Evolutionary conservation across 2,888 invertebrate species (phyloP).

Genomic region (Bugula neritina): DNA sequence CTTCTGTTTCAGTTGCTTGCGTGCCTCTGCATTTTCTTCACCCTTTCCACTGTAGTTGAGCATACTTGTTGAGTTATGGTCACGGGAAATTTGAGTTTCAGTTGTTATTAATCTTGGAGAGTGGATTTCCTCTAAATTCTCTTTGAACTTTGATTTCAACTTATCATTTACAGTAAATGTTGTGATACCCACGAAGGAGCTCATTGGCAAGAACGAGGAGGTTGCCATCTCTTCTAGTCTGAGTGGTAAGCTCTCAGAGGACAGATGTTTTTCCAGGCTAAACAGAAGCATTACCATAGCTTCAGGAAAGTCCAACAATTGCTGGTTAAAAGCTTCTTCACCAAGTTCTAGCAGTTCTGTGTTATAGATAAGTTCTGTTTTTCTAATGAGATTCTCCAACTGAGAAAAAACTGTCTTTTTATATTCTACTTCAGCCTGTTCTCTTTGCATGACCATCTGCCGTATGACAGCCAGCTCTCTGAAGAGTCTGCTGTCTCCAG

Average conservation of each 20-base stretch:
- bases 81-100: background rate
- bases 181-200: background rate
- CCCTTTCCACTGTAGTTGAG: no score
- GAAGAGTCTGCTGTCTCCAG: conserved; percentile 1
- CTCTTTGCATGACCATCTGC: background rate
- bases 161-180: background rate
- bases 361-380: background rate
- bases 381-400: background rate
- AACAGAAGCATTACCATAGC: background rate
- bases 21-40: background rate
- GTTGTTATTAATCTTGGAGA: background rate
- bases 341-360: background rate
- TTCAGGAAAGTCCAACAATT: background rate
- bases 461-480: background rate
- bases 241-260: background rate
- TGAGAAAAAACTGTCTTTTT: background rate
- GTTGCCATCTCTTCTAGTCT: background rate
- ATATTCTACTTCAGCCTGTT: background rate
- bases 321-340: no score
- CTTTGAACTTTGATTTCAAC: background rate
- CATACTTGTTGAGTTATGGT: background rate
- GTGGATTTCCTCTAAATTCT: background rate
- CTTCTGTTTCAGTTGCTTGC: background rate
- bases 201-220: background rate
- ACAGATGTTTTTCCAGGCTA: background rate